Conservation (phyloP, 2,113 vertebrate species). For the Centropus unirufus region DNA sequence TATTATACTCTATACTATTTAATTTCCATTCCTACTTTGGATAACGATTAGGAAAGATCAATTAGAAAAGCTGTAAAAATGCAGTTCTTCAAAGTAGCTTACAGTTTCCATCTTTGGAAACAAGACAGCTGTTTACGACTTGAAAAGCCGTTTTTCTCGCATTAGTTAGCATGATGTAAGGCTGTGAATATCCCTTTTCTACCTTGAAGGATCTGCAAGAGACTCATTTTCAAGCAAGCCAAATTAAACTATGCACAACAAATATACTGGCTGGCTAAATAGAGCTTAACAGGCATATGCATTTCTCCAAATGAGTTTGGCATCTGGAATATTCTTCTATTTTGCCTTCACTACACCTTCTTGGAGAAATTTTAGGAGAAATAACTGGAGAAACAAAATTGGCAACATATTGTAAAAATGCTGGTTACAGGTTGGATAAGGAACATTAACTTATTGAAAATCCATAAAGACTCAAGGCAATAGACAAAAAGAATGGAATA, state of each 20-base stretch:
- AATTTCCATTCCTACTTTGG: neutral
- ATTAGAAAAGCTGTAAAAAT: neutral
- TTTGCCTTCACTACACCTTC: neutral
- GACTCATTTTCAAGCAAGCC: neutral
- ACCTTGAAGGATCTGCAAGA: neutral
- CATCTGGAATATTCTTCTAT: slow-evolving; percentile 2
- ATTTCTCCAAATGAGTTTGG: neutral
- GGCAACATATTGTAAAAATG: neutral
- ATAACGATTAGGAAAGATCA: neutral
- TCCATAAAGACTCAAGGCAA: neutral
- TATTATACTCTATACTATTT: neutral
- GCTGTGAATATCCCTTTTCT: neutral
- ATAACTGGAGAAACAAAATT: neutral
- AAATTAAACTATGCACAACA: neutral
- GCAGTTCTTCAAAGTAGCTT: neutral
- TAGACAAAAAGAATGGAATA: neutral
- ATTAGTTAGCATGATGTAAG: neutral
- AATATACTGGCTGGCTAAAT: neutral
- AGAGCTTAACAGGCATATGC: neutral
- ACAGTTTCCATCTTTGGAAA: neutral
- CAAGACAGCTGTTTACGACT: neutral
- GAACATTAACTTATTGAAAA: slow-evolving; percentile 15
- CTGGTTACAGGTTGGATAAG: slow-evolving; percentile 36
- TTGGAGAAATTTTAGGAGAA: slow-evolving; percentile 2
- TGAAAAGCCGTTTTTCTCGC: neutral